Percentiles rank a stretch among this genome's conserved stretches.
phyloP scores from a whole-genome alignment of 2,888 invertebrate species.

The Leucania comma region DNA sequence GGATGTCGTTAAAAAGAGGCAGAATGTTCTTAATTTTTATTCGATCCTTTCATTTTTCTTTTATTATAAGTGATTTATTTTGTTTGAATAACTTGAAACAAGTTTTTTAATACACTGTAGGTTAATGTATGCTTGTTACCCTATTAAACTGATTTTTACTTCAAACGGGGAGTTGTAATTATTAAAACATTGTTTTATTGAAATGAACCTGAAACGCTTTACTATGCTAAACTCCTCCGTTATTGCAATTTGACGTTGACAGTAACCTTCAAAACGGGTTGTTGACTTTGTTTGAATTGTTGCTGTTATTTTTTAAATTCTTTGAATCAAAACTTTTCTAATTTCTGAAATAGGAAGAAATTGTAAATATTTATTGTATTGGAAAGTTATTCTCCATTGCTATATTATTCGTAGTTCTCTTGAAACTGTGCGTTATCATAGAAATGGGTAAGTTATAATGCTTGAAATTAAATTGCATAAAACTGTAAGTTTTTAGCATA shows the following conservation, averaged over 20 bases:
- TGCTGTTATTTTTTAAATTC: conserved; percentile 25
- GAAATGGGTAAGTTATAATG: conserved; percentile 48
- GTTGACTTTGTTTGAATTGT: conserved; percentile 3
- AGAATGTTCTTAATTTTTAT: neutral
- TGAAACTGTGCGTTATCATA: neutral
- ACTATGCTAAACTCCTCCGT: neutral
- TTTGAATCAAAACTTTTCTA: neutral
- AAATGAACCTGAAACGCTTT: neutral
- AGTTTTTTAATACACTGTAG: neutral
- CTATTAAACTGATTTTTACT: neutral
- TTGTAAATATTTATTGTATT: no score
- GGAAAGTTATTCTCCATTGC: neutral
- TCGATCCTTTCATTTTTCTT: neutral
- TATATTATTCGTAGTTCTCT: neutral
- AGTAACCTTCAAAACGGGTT: neutral
- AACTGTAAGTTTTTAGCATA: neutral
- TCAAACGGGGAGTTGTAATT: neutral
- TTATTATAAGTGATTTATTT: neutral
- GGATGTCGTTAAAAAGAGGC: neutral
- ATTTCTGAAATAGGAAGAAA: neutral
- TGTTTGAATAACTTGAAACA: neutral
- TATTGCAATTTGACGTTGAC: conserved; percentile 22
- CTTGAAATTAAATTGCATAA: neutral
- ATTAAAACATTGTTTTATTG: conserved; percentile 2
- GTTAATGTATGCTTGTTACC: neutral